phyloP scores from a whole-genome alignment of 1,140 invertebrate species.

The Leptopilina clavipes region DNA sequence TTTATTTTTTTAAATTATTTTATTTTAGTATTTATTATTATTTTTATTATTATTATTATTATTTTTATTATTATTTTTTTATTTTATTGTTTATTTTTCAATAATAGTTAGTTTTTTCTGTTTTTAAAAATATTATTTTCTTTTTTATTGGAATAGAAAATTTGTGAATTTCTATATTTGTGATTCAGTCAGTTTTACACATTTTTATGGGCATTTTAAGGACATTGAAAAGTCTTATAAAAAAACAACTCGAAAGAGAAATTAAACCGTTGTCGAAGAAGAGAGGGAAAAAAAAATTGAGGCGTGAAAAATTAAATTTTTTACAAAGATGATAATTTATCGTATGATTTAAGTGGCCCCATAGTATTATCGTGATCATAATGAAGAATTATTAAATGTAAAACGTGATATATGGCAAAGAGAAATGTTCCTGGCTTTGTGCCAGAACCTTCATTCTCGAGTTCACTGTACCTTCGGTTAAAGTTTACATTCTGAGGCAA shows the following conservation, averaged over 20 bases:
- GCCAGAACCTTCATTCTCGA: constrained; percentile 1
- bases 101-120: too few species aligned
- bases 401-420: constrained; percentile 13
- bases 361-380: constrained; percentile 22
- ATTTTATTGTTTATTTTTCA: too few species aligned
- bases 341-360: not conserved
- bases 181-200: too few species aligned
- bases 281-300: not conserved
- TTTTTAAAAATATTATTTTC: too few species aligned
- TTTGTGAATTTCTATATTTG: too few species aligned
- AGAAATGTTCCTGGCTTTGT: constrained; percentile 5
- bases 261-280: not conserved
- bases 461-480: constrained; percentile 5
- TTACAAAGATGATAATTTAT: not conserved
- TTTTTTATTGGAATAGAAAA: too few species aligned
- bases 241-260: not conserved
- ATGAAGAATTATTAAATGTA: constrained; percentile 32
- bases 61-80: too few species aligned
- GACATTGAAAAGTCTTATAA: too few species aligned
- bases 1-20: too few species aligned
- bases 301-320: not conserved
- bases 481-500: constrained; percentile 10
- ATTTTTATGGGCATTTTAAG: too few species aligned
- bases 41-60: too few species aligned
- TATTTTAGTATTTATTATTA: too few species aligned